Evolutionary conservation across 2,113 vertebrate species (phyloP).

Genomic region (Cinclus mexicanus): DNA sequence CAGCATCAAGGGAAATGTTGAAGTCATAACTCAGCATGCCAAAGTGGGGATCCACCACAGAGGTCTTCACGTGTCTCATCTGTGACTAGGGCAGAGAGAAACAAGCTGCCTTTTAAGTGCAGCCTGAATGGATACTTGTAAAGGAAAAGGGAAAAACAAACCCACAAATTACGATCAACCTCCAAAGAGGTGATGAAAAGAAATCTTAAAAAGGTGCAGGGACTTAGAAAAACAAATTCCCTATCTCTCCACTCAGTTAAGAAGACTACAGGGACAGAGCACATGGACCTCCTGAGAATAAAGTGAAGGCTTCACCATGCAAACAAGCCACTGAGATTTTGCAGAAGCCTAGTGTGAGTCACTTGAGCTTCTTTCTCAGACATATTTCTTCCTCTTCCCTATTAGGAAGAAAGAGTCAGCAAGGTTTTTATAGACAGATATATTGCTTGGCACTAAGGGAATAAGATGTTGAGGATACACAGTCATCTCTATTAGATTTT

Average conservation of each 20-base stretch:
- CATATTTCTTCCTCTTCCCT: neutral
- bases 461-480: neutral
- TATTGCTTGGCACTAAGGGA: neutral
- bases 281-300: neutral
- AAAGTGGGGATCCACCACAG: neutral
- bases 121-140: neutral
- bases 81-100: neutral
- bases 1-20: neutral
- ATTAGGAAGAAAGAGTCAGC: neutral
- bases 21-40: neutral
- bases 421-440: neutral
- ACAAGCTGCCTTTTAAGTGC: neutral
- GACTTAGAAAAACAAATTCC: neutral
- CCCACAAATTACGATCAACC: neutral
- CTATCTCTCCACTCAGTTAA: neutral
- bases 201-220: neutral
- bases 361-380: neutral
- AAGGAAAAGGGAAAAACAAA: neutral
- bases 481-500: neutral
- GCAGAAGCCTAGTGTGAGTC: neutral
- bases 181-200: neutral
- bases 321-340: neutral
- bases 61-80: neutral
- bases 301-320: neutral
- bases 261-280: neutral